Conservation (phyloP, 2,113 vertebrate genomes). For the Gallinago jamesoni region DNA sequence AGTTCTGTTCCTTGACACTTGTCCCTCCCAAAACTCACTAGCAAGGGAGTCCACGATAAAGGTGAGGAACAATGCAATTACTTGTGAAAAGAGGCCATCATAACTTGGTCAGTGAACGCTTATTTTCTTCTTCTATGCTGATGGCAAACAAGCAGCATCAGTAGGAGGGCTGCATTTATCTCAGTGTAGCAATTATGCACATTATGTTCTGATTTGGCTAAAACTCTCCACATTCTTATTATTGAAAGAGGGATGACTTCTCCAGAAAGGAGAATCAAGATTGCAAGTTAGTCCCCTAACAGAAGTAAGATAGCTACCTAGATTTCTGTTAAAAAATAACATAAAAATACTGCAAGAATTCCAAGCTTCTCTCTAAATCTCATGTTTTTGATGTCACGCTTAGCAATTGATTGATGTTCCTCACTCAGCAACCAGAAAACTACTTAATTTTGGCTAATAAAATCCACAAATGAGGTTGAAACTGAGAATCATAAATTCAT, state of each 20-base stretch:
- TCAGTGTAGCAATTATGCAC: neutral
- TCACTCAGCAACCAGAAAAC: neutral
- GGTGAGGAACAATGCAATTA: conserved; percentile 73
- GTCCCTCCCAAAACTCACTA: conserved; percentile 71
- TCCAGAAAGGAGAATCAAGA: neutral
- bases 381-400: neutral
- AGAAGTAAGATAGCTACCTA: neutral
- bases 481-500: neutral
- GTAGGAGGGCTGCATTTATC: conserved; percentile 66
- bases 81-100: conserved; percentile 38
- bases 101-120: conserved; percentile 68
- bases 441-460: neutral
- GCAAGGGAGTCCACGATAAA: conserved; percentile 65
- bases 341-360: neutral
- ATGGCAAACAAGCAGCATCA: conserved; percentile 78
- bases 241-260: neutral
- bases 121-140: conserved; percentile 77
- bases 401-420: neutral
- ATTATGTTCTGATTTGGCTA: neutral
- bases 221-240: neutral
- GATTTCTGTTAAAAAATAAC: neutral
- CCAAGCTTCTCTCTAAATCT: neutral
- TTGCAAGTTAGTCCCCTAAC: neutral
- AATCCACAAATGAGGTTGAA: neutral
- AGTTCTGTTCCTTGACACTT: conserved; percentile 72